Percentiles rank a stretch among this genome's conserved stretches.
Conservation (phyloP, 2,113 vertebrate genomes). For the Gadus macrocephalus region DNA sequence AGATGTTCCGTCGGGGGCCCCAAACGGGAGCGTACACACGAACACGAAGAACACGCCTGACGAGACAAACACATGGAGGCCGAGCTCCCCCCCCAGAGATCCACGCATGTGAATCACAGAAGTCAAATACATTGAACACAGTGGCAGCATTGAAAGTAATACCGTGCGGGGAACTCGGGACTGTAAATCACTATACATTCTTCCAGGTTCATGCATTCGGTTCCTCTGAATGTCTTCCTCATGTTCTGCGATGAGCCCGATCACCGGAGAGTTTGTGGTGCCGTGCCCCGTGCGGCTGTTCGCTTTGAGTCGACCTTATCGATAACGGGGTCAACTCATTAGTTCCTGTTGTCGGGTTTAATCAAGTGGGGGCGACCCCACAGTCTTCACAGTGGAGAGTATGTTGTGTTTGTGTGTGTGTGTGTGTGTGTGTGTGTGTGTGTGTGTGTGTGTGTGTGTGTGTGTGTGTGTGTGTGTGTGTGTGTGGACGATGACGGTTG, state of each 20-base stretch:
- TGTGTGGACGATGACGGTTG: constrained; percentile 22
- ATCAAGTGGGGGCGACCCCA: too few species aligned
- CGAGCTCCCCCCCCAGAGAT: constrained; percentile 13
- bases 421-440: background rate
- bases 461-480: background rate
- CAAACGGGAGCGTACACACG: constrained; percentile 7
- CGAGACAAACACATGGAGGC: constrained; percentile 29
- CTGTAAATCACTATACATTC: constrained; percentile 43
- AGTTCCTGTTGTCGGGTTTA: too few species aligned
- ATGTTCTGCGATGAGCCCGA: too few species aligned
- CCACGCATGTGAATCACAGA: constrained; percentile 20
- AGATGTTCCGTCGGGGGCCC: constrained; percentile 19
- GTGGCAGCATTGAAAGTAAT: constrained; percentile 17
- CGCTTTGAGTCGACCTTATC: too few species aligned
- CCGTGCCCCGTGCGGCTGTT: too few species aligned
- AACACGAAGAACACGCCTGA: constrained; percentile 24
- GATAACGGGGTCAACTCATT: too few species aligned
- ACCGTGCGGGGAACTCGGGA: constrained; percentile 21
- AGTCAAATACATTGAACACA: constrained; percentile 31
- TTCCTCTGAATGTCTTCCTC: constrained; percentile 11
- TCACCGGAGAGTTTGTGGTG: too few species aligned
- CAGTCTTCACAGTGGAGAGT: constrained; percentile 46
- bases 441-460: background rate
- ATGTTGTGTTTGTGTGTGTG: constrained; percentile 3
- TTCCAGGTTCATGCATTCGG: constrained; percentile 25